Evolutionary conservation across 2,113 vertebrate genomes (phyloP).

Genomic region (Oreamnos americanus): DNA sequence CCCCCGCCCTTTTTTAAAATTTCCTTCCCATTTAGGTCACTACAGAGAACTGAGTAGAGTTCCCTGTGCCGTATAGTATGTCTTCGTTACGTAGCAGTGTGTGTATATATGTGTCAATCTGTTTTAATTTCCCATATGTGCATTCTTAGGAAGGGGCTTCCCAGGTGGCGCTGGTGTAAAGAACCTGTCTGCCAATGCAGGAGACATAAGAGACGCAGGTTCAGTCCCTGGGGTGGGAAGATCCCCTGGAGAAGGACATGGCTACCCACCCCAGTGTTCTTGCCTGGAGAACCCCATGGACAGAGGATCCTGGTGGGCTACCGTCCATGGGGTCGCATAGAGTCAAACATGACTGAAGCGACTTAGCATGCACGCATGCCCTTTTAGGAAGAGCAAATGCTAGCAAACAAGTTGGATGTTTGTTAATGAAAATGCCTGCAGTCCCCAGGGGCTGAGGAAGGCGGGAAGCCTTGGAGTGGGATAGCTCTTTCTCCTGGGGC

Average conservation of each 20-base stretch:
- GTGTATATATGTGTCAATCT: background rate
- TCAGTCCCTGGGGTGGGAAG: background rate
- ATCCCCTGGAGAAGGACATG: background rate
- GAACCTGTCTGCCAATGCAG: background rate
- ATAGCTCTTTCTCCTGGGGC: background rate
- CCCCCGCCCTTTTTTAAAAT: background rate
- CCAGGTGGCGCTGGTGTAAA: background rate
- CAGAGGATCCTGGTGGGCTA: background rate
- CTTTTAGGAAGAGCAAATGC: background rate
- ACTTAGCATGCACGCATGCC: accelerated
- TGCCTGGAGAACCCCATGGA: background rate
- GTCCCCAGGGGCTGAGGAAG: background rate
- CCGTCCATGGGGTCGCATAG: background rate
- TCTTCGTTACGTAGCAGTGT: background rate
- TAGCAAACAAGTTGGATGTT: background rate
- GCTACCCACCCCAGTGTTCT: background rate
- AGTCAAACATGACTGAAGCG: background rate
- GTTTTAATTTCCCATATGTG: background rate
- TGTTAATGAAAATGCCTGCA: background rate
- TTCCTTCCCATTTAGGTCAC: background rate
- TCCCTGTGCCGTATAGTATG: background rate
- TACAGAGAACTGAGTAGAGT: background rate
- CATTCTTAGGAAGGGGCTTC: background rate
- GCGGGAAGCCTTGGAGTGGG: accelerated
- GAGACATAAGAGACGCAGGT: background rate